Percentiles rank a stretch among this genome's conserved stretches.
phyloP scores from a whole-genome alignment of 37 sponge, comb jelly and placozoan species.

The Chondrosia reniformis region DNA sequence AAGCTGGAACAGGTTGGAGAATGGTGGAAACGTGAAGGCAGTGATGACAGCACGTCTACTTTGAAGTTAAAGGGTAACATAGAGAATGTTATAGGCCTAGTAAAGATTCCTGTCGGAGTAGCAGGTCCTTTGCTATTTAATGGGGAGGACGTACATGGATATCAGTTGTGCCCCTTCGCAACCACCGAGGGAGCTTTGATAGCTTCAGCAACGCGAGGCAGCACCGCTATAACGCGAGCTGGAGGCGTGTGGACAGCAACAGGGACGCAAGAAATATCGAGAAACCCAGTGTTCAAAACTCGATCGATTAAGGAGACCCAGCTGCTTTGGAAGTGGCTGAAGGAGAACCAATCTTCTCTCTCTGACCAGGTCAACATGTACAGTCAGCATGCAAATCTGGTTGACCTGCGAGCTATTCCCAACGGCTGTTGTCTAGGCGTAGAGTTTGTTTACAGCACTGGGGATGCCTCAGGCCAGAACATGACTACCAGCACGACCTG shows the following conservation, averaged over 20 bases:
- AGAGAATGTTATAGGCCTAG: slow-evolving; percentile 73
- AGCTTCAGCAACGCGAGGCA: slow-evolving; percentile 75
- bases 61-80: slow-evolving; percentile 67
- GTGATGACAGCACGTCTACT: slow-evolving; percentile 49
- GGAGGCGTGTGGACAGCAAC: slow-evolving; percentile 50
- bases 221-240: slow-evolving; percentile 46
- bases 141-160: slow-evolving; percentile 53
- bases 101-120: slow-evolving; percentile 57
- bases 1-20: slow-evolving; percentile 41
- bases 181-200: slow-evolving; percentile 77
- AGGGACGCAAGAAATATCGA: slow-evolving; percentile 24
- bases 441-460: slow-evolving; percentile 45
- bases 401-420: slow-evolving; percentile 1
- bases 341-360: slow-evolving; percentile 9
- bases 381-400: slow-evolving; percentile 64
- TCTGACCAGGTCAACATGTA: slow-evolving; percentile 33
- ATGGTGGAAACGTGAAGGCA: slow-evolving; percentile 70
- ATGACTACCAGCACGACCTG: slow-evolving; percentile 73
- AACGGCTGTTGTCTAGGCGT: slow-evolving; percentile 41
- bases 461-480: slow-evolving; percentile 75
- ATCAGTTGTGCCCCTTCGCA: slow-evolving; percentile 64
- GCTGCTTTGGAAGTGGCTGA: slow-evolving; percentile 38
- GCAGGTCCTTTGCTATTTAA: slow-evolving; percentile 61
- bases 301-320: slow-evolving; percentile 37
- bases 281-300: slow-evolving; percentile 44